Conservation (phyloP, 1,140 invertebrate species). For the Tetramorium simillimum region DNA sequence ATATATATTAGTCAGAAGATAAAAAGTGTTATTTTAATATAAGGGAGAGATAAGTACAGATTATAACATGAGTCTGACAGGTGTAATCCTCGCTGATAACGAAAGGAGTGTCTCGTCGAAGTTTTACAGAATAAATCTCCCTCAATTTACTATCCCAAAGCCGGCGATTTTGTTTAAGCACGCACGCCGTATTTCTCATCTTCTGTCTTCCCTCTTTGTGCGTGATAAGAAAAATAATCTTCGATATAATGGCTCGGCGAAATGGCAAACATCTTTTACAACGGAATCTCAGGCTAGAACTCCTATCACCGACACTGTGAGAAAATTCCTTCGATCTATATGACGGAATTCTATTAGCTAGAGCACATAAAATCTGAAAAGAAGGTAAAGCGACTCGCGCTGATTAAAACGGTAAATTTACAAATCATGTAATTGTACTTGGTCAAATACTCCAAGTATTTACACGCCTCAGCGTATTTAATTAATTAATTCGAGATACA, state of each 20-base stretch:
- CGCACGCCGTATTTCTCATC: conserved; percentile 55
- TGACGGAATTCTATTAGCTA: conserved; percentile 41
- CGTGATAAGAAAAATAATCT: conserved; percentile 65
- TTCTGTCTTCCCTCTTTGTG: not conserved
- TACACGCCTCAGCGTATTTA: conserved; percentile 13
- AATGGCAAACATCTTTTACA: conserved; percentile 47
- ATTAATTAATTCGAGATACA: conserved; percentile 37
- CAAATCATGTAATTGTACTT: conserved; percentile 38
- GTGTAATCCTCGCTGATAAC: not conserved
- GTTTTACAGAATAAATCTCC: conserved; percentile 37
- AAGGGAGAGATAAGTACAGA: not conserved
- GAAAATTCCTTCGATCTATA: conserved; percentile 42
- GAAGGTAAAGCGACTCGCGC: not conserved
- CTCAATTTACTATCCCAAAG: conserved; percentile 14
- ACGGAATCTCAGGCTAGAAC: not conserved
- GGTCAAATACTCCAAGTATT: not conserved
- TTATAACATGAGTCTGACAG: not conserved
- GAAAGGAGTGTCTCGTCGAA: not conserved
- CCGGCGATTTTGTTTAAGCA: conserved; percentile 62
- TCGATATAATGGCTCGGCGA: conserved; percentile 50
- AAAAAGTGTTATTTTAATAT: not conserved
- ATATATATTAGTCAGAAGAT: not conserved
- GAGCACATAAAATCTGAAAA: conserved; percentile 42
- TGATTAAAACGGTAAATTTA: conserved; percentile 32
- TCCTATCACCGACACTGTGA: not conserved